A percentile compares a stretch with the other conserved stretches of the same genome.
These are phyloP conservation scores for Todiramphus saurophagus DNA, from an alignment of 2,113 vertebrate genomes.

Conservation along the genomic window DNA sequence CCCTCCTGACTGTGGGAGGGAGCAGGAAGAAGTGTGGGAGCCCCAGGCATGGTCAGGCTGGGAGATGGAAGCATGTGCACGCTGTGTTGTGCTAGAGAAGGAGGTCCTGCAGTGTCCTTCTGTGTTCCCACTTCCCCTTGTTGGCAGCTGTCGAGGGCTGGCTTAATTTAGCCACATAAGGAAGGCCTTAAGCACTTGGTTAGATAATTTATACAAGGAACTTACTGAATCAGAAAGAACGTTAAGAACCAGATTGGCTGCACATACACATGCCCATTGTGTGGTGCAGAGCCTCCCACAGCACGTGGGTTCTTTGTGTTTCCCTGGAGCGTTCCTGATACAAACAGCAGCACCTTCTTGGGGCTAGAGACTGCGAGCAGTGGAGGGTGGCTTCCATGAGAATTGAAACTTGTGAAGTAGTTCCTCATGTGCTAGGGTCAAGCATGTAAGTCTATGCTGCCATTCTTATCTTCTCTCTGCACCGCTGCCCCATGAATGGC, in stretches of 20 bases:
- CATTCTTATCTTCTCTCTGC: background rate
- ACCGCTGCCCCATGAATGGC: fast-evolving
- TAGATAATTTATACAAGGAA: background rate
- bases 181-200: constrained; percentile 10
- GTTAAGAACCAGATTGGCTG: background rate
- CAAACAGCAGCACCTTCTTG: background rate
- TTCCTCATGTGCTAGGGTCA: background rate
- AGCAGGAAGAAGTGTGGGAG: background rate
- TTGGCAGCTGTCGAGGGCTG: constrained; percentile 44
- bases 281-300: background rate
- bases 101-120: background rate
- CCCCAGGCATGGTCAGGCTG: background rate
- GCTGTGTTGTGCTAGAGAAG: background rate
- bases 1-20: background rate
- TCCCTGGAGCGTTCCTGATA: background rate
- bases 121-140: constrained; percentile 10
- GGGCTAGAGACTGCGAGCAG: background rate
- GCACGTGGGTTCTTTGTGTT: background rate
- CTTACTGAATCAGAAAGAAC: background rate
- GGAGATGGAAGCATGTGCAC: background rate
- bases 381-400: background rate
- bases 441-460: background rate
- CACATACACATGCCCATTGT: fast-evolving
- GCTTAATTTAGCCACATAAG: constrained; percentile 42
- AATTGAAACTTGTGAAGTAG: background rate